phyloP scores from a whole-genome alignment of 1,140 invertebrate species.

The Lordiphosa clarofinis region DNA sequence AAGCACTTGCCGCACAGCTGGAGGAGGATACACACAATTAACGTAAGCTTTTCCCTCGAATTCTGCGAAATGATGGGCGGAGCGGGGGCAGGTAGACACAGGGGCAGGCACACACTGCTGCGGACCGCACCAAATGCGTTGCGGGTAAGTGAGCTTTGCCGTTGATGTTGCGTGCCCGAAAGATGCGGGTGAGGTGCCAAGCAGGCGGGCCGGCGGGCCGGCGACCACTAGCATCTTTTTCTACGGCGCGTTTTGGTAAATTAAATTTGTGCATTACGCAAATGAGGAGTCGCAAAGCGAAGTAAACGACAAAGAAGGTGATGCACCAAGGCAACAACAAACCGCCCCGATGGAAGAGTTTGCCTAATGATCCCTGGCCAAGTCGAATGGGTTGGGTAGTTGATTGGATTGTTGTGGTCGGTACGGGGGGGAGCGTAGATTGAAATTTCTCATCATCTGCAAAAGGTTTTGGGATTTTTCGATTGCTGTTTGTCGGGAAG shows the following conservation, averaged over 20 bases:
- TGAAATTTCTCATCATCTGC: no score
- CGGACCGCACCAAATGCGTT: constrained; percentile 58
- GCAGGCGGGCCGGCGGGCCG: not conserved
- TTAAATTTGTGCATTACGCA: constrained; percentile 78
- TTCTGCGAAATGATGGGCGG: not conserved
- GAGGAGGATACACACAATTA: constrained; percentile 73
- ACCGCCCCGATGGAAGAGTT: not conserved
- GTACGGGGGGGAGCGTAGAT: no score
- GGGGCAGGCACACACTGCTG: constrained; percentile 6
- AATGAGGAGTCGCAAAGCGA: constrained; percentile 55
- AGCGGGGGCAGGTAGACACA: not conserved
- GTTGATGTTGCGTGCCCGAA: constrained; percentile 38
- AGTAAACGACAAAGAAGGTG: constrained; percentile 15
- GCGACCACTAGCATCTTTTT: constrained; percentile 13
- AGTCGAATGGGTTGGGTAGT: constrained; percentile 11
- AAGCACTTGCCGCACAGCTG: constrained; percentile 35
- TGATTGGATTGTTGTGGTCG: constrained; percentile 30
- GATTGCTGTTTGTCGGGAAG: no score
- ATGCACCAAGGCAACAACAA: constrained; percentile 5
- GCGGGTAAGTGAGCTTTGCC: constrained; percentile 54
- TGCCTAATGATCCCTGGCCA: constrained; percentile 49
- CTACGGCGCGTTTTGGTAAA: constrained; percentile 65
- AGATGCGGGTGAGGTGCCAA: constrained; percentile 1
- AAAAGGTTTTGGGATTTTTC: no score
- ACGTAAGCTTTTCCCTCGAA: constrained; percentile 57